phyloP scores from a whole-genome alignment of 2,888 invertebrate genomes.

The Platynereis dumerilii region DNA sequence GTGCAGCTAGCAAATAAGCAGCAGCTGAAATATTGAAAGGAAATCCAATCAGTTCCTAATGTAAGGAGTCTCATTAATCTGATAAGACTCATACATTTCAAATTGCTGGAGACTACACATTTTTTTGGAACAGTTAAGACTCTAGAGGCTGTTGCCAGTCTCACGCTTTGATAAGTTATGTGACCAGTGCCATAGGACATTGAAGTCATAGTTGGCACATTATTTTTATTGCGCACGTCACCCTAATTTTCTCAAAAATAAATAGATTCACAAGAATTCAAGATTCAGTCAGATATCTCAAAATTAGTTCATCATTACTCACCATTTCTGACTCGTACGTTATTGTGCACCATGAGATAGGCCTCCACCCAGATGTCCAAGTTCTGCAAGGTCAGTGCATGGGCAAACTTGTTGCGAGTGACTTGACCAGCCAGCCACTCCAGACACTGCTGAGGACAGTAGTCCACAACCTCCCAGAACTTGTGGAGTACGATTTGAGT shows the following conservation, averaged over 20 bases:
- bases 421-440: slow-evolving; percentile 79
- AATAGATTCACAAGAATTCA: no score
- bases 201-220: no score
- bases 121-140: no score
- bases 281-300: no score
- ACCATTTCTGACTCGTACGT: slow-evolving; percentile 85
- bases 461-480: slow-evolving; percentile 83
- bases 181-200: no score
- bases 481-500: slow-evolving; percentile 86
- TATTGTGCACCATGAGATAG: slow-evolving; percentile 83
- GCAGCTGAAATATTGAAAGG: slow-evolving; percentile 73
- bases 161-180: no score
- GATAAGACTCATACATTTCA: not conserved
- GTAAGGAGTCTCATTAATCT: not conserved
- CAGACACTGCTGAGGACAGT: slow-evolving; percentile 87
- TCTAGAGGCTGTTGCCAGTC: no score
- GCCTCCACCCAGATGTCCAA: slow-evolving; percentile 90
- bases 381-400: slow-evolving; percentile 90
- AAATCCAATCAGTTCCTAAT: not conserved
- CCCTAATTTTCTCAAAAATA: no score
- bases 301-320: slow-evolving; percentile 54
- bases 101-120: not conserved
- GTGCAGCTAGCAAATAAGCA: slow-evolving; percentile 84
- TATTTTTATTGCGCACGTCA: no score
- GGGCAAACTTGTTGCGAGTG: slow-evolving; percentile 85